phyloP scores from a whole-genome alignment of 2,113 vertebrate genomes.

The Grus americana region DNA sequence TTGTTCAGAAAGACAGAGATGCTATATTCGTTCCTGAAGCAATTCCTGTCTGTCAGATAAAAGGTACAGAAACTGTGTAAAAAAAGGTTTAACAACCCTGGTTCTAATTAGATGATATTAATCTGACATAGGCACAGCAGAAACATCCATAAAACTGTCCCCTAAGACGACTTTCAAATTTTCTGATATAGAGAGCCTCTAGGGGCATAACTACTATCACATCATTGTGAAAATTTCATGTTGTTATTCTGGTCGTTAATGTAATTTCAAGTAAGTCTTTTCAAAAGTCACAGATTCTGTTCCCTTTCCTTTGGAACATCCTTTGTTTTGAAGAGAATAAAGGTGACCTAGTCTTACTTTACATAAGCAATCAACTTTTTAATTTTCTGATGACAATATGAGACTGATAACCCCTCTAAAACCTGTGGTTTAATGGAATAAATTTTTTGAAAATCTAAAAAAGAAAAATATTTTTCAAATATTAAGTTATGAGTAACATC shows the following conservation, averaged over 20 bases:
- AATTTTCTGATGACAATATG: neutral
- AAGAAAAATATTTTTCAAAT: neutral
- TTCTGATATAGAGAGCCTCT: neutral
- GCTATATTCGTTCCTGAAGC: neutral
- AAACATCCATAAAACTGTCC: neutral
- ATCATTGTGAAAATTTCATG: neutral
- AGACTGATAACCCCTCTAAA: neutral
- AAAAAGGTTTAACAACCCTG: neutral
- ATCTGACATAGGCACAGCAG: neutral
- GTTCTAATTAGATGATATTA: neutral
- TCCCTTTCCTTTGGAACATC: neutral
- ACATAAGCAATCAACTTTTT: neutral
- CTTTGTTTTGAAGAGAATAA: neutral
- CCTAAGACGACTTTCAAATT: neutral
- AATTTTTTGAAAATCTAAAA: neutral
- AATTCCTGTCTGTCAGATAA: neutral
- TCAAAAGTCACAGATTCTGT: neutral
- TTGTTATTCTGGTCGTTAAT: neutral
- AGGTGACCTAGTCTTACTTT: neutral
- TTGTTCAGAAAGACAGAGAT: neutral
- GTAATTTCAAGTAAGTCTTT: neutral
- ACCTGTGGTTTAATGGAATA: neutral
- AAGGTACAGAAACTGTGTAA: neutral
- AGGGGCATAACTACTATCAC: rapidly evolving
- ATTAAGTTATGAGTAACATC: neutral